phyloP scores from a whole-genome alignment of 1,140 invertebrate species.

The Drosophila mauritiana region DNA sequence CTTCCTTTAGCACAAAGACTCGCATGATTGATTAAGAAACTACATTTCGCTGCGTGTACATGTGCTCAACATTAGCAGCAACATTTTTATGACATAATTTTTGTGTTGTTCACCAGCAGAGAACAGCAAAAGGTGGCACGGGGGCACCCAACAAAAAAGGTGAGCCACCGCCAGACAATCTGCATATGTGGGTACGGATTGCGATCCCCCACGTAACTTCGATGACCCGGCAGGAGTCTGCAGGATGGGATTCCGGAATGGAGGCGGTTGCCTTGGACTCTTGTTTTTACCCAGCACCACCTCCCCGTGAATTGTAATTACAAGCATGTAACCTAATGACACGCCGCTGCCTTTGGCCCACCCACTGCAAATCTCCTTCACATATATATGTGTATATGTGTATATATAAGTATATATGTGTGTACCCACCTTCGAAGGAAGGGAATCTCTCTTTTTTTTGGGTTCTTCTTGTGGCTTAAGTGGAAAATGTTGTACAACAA shows the following conservation, averaged over 20 bases:
- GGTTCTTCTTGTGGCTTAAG: constrained; percentile 50
- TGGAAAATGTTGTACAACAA: constrained; percentile 64
- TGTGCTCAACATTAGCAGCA: constrained; percentile 62
- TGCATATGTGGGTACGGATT: constrained; percentile 47
- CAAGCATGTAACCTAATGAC: constrained; percentile 76
- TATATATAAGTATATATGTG: no score
- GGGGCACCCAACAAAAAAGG: constrained; percentile 12
- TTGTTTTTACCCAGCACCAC: not conserved
- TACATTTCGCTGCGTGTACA: not conserved
- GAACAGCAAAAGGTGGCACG: not conserved
- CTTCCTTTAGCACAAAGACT: no score
- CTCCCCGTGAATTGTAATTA: constrained; percentile 71
- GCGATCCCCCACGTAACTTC: constrained; percentile 38
- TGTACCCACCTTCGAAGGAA: not conserved
- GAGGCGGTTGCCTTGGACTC: constrained; percentile 16
- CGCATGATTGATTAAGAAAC: not conserved
- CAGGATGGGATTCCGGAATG: constrained; percentile 3
- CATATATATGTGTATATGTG: no score
- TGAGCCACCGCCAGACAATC: constrained; percentile 53
- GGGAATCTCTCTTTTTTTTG: constrained; percentile 21
- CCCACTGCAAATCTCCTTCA: not conserved
- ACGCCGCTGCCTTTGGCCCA: constrained; percentile 23
- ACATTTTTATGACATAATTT: constrained; percentile 77
- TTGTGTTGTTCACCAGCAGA: constrained; percentile 50
- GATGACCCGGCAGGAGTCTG: constrained; percentile 57